Conservation (phyloP, 2,888 invertebrate genomes). For the Hipparchia sbordonii region DNA sequence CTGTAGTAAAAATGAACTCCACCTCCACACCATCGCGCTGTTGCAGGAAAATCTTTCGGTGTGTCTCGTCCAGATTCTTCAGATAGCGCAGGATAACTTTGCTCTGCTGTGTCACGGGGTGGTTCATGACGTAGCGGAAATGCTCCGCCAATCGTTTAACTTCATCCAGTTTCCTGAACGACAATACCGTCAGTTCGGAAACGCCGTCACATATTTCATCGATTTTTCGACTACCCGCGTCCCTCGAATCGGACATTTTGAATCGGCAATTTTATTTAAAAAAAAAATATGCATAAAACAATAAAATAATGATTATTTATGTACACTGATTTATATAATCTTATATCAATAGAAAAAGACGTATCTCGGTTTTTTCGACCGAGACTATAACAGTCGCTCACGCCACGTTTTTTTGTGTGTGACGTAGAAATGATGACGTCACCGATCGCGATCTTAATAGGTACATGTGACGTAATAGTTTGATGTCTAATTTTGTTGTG, state of each 20-base stretch:
- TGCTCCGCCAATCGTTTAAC: conserved; percentile 68
- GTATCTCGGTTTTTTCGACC: conserved; percentile 49
- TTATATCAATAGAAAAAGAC: conserved; percentile 41
- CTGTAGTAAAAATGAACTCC: conserved; percentile 76
- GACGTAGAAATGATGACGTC: neutral
- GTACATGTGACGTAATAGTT: neutral
- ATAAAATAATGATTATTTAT: conserved; percentile 34
- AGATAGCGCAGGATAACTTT: conserved; percentile 59
- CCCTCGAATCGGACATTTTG: conserved; percentile 48
- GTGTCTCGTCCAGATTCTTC: conserved; percentile 60
- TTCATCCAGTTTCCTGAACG: conserved; percentile 71
- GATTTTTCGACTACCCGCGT: conserved; percentile 41
- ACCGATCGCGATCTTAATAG: neutral
- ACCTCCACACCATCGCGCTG: conserved; percentile 71
- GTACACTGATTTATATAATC: conserved; percentile 48
- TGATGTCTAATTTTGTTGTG: conserved; percentile 7
- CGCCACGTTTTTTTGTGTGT: conserved; percentile 33
- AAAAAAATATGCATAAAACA: conserved; percentile 40
- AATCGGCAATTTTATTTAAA: conserved; percentile 31
- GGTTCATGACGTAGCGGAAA: conserved; percentile 63
- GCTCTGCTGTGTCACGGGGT: conserved; percentile 62
- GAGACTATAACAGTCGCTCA: conserved; percentile 47
- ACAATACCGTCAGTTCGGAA: conserved; percentile 64
- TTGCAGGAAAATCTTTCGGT: conserved; percentile 62
- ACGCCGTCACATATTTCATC: conserved; percentile 55